Evolutionary conservation across 2,888 invertebrate species (phyloP), one percentile per base, ranked within the genome.

Genomic region (Tipula helvola): DNA sequence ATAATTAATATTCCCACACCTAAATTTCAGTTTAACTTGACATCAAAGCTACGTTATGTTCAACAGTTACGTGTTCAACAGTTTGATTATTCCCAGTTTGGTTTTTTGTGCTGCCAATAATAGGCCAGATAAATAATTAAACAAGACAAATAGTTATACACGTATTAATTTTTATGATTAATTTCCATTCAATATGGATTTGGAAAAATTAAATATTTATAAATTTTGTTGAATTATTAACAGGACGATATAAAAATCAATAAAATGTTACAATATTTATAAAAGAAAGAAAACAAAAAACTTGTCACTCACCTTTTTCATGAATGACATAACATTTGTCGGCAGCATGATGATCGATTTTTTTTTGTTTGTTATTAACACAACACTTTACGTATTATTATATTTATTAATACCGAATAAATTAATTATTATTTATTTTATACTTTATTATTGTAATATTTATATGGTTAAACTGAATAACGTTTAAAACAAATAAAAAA

Each of bases 281-380:
- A 16, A 13, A 28, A 28, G 28, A 39, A 39, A 39, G 39, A n/a
- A 16, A 13, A n/a, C n/a, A n/a, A 84, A 84, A 39, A 84, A n/a
- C 36, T 18, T 83, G 87, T 85, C 87, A 92, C 95, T 94, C 91
- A 97, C 97, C 96, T 97, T 97, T 92, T 97, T 97, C 95, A 97
- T 96, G 92, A 97, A 97, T 89, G 96, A 96, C 95, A 96, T 96
- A 90, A 97, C 96, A 92, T 97, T 96, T 89, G 96, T 96, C 88
- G 96, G 96, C 94, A 97, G 94, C 97, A 97, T 97, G 93, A 92
- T 94, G 93, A 89, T 90, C 71, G 28, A 71, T 71, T 71, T 71
- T 3, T 71, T 89, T 16, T 85, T 13, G 39, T 83, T 47, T 84
- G 52, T 84, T 39, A 85, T 47, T 28, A 28, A 28, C 71, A 18